Percentiles rank a stretch among this genome's conserved stretches.
phyloP scores from a whole-genome alignment of 1,140 invertebrate species.

The Ectropis grisescens region DNA sequence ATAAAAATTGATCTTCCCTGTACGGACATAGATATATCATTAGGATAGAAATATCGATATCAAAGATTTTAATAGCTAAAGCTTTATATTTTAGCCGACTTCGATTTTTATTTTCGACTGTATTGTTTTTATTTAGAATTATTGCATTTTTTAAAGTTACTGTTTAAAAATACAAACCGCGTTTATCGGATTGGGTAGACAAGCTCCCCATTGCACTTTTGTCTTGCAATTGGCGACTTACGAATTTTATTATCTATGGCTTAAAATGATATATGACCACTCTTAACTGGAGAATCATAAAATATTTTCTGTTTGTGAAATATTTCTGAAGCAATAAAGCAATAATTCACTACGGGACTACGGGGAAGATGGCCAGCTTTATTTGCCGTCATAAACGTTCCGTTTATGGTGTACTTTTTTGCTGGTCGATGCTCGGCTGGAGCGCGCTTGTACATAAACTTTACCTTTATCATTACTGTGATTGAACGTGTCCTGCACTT shows the following conservation, averaged over 20 bases:
- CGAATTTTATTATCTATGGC: conserved; percentile 69
- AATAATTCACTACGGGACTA: conserved; percentile 68
- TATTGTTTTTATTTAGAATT: no score
- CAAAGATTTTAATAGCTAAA: no score
- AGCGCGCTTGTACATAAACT: conserved; percentile 45
- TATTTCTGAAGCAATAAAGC: conserved; percentile 69
- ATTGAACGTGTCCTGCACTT: conserved; percentile 19
- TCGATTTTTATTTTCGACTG: no score
- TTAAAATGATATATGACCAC: conserved; percentile 66
- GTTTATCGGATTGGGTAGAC: no score
- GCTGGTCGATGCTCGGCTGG: conserved; percentile 23
- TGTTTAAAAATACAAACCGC: no score
- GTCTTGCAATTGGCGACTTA: conserved; percentile 58
- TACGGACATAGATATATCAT: no score
- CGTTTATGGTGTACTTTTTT: conserved; percentile 65
- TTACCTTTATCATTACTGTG: conserved; percentile 33
- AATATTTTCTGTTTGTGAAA: conserved; percentile 70
- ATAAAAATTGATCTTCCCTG: no score
- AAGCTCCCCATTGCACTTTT: conserved; percentile 34
- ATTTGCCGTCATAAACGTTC: conserved; percentile 64
- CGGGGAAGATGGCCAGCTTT: conserved; percentile 63
- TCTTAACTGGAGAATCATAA: conserved; percentile 69
- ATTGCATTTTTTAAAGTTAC: no score
- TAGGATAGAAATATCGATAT: no score
- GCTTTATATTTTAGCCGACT: no score